Base-by-base conservation (phyloP, 2,113 vertebrate species). In the Phrynosoma platyrhinos region DNA sequence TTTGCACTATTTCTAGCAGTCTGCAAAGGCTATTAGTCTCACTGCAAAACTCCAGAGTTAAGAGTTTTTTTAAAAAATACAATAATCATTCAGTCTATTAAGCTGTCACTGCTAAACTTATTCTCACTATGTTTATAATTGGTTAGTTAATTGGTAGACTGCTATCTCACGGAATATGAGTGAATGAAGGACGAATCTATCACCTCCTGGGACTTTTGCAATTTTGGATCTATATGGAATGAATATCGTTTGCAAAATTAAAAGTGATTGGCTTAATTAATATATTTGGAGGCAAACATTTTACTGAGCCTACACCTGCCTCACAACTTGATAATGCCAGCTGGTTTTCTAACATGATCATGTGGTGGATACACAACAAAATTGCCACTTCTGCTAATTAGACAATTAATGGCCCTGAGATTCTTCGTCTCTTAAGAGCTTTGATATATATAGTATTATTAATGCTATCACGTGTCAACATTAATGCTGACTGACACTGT, bases 381-480 rank as follows among this genome's bases (percentile, higher is more conserved):
- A 72, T 88, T 83, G 47, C 1, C 82, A 86, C 2, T 74, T 87
- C 79, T 90, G 32, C 69, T 90, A 92, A 94, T 95, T 90, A 92
- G 3, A 40, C 83, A 88, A 86, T 88, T 93, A 94, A 92, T 94
- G 93, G 90, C 76, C 85, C 25, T 12, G 20, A 93, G 75, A 42
- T 79, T 94, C 78, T 81, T 87, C 80, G 91, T 85, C 88, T 85
- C 55, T 87, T 92, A 84, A 92, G 90, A 68, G 87, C 90, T 89
- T 87, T 92, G 93, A 92, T 91, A 92, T 88, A 92, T 94, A 92
- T 90, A 71, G 4, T n/a, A 68, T 64, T 78, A 93, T 92, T 93
- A 90, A 93, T 77, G 90, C 89, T 84, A 88, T 40, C 62, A 86
- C 89, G 85, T 13, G 0, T 91, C 93, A 92, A 84, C 84, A 86